phyloP scores from a whole-genome alignment of 2,888 invertebrate species.

The Aromia moschata region DNA sequence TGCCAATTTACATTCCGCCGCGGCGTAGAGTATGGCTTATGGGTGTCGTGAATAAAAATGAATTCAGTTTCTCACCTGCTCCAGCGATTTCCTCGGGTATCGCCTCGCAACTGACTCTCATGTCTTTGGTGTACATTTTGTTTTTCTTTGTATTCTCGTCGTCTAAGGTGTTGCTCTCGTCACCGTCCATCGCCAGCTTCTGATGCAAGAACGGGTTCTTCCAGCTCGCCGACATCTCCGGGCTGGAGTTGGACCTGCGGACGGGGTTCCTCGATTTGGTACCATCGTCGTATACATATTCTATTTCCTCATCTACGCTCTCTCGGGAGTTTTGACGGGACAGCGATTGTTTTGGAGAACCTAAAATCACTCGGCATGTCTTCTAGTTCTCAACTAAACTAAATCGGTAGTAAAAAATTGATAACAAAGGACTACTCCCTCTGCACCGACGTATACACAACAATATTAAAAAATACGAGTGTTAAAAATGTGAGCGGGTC shows the following conservation, averaged over 20 bases:
- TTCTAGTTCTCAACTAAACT: no score
- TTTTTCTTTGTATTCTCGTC: constrained; percentile 65
- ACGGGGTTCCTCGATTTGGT: constrained; percentile 80
- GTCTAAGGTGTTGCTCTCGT: constrained; percentile 49
- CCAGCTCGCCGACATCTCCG: constrained; percentile 92
- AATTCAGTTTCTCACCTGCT: constrained; percentile 63
- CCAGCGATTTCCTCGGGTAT: constrained; percentile 89
- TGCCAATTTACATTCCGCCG: no score
- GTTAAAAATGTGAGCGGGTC: no score
- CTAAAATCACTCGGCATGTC: no score
- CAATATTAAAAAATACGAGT: no score
- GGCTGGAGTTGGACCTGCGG: constrained; percentile 88
- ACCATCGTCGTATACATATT: constrained; percentile 57
- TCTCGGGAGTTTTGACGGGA: constrained; percentile 67
- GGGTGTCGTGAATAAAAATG: no score
- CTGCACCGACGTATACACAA: no score
- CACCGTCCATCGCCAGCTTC: constrained; percentile 57
- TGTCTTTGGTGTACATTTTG: constrained; percentile 76
- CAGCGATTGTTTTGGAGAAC: constrained; percentile 58
- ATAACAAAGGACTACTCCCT: no score
- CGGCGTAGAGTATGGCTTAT: no score
- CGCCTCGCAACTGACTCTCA: constrained; percentile 88
- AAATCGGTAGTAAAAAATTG: no score
- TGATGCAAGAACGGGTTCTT: constrained; percentile 73
- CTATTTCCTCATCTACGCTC: constrained; percentile 66